Percentiles rank a stretch among this genome's conserved stretches.
phyloP scores from a whole-genome alignment of 2,888 invertebrate species.

The Pristionchus mayeri region DNA sequence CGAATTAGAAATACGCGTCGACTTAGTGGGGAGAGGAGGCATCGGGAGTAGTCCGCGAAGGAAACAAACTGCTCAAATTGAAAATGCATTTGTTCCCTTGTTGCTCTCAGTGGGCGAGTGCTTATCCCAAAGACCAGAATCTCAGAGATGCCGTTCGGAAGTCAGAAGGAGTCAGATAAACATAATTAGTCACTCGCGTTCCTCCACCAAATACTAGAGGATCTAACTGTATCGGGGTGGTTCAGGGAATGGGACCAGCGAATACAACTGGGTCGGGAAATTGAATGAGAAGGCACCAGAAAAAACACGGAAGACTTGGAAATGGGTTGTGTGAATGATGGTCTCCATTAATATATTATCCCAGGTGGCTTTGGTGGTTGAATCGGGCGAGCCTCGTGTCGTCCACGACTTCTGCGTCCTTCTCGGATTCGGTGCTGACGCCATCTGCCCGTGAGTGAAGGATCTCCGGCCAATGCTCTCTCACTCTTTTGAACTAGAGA shows the following conservation, averaged over 20 bases:
- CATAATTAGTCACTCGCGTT: neutral
- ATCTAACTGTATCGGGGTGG: neutral
- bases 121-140: neutral
- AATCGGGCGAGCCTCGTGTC: constrained; percentile 95
- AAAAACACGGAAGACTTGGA: neutral
- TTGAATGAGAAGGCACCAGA: neutral
- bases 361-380: constrained; percentile 86
- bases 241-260: too few species aligned
- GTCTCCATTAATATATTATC: too few species aligned
- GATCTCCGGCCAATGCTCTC: too few species aligned
- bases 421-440: constrained; percentile 94
- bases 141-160: neutral
- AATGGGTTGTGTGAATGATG: too few species aligned
- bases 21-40: neutral
- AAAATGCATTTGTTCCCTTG: too few species aligned
- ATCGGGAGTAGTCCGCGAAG: too few species aligned
- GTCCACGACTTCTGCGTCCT: constrained; percentile 93
- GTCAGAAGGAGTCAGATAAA: neutral
- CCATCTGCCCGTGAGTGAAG: constrained; percentile 87
- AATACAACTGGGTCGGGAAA: neutral
- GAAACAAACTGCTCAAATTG: too few species aligned
- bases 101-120: too few species aligned
- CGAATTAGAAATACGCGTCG: neutral
- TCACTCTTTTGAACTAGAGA: too few species aligned
- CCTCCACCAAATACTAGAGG: neutral